Evolutionary conservation across 2,888 invertebrate genomes (phyloP).

Genomic region (Pycnomerus fuliginosus): DNA sequence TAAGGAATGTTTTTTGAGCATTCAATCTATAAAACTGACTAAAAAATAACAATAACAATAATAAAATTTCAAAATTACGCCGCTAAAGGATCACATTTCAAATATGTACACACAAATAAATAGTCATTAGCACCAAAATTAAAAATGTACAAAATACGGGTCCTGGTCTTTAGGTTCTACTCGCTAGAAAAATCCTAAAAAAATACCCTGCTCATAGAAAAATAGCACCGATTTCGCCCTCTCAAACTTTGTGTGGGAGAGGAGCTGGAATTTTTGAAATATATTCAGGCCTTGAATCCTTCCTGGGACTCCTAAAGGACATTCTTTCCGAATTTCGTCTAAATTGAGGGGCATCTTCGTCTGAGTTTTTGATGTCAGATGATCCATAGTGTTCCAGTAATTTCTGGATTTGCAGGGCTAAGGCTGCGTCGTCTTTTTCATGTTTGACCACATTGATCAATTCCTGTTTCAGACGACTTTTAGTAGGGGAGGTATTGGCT

Average conservation of each 20-base stretch:
- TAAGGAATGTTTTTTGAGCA: too few relatives aligned
- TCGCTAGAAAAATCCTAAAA: conserved; percentile 2
- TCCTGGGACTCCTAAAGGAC: conserved; percentile 53
- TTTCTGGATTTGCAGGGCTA: conserved; percentile 74
- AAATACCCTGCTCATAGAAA: conserved; percentile 7
- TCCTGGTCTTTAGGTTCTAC: neutral
- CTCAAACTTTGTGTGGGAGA: conserved; percentile 8
- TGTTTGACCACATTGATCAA: conserved; percentile 70
- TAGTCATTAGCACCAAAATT: too few relatives aligned
- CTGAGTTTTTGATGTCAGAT: too few relatives aligned
- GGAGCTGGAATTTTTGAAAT: conserved; percentile 59
- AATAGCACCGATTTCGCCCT: neutral
- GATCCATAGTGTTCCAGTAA: conserved; percentile 61
- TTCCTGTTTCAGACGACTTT: conserved; percentile 67
- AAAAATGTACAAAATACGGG: conserved; percentile 1
- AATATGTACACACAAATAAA: too few relatives aligned
- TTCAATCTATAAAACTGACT: too few relatives aligned
- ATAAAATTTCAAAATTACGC: too few relatives aligned
- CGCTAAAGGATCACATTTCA: too few relatives aligned
- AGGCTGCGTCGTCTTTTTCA: conserved; percentile 71
- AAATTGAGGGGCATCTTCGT: conserved; percentile 44
- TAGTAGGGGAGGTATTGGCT: conserved; percentile 63
- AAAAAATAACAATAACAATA: too few relatives aligned
- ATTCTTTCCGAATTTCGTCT: conserved; percentile 31
- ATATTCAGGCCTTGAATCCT: conserved; percentile 56